Evolutionary conservation across 2,797 vertebrate genomes (phyloP).

Genomic region (Etheostoma perlongum): DNA sequence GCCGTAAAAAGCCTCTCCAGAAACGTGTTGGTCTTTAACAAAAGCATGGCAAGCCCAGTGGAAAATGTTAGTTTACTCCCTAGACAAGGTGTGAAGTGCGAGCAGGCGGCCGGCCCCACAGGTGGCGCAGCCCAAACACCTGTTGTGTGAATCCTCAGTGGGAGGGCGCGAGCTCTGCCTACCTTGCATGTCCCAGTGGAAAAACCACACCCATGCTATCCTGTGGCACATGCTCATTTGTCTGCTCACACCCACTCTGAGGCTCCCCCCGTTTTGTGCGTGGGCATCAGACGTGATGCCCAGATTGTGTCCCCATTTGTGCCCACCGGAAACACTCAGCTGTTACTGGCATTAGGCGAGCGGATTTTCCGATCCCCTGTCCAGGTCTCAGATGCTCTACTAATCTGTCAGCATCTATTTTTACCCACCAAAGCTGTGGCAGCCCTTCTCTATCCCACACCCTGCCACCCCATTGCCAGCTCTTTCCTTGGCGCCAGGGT

Average conservation of each 20-base stretch:
- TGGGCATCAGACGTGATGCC: constrained; percentile 79
- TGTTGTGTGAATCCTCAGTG: constrained; percentile 86
- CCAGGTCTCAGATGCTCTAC: constrained; percentile 85
- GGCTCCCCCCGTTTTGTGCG: constrained; percentile 66
- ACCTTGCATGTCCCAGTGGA: constrained; percentile 71
- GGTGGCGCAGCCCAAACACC: constrained; percentile 85
- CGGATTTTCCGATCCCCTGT: constrained; percentile 87
- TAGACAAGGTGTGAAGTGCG: constrained; percentile 80
- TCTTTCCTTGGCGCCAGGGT: constrained; percentile 68
- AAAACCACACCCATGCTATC: constrained; percentile 71
- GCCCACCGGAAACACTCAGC: constrained; percentile 78
- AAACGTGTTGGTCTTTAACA: constrained; percentile 79
- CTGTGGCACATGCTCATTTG: constrained; percentile 59
- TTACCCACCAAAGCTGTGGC: constrained; percentile 78
- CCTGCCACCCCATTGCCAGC: constrained; percentile 74
- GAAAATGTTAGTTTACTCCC: constrained; percentile 85
- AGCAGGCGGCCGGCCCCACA: constrained; percentile 84
- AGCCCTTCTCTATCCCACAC: constrained; percentile 75
- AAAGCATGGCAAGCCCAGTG: constrained; percentile 84
- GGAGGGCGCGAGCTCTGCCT: constrained; percentile 76
- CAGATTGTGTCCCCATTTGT: constrained; percentile 79
- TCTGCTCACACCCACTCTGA: constrained; percentile 50
- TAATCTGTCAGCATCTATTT: constrained; percentile 87
- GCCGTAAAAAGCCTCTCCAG: constrained; percentile 75
- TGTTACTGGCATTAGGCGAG: constrained; percentile 75